These are phyloP conservation scores for Rousettus leschenaultii DNA, from an alignment of 2,113 vertebrate species.

Conservation along the genomic window DNA sequence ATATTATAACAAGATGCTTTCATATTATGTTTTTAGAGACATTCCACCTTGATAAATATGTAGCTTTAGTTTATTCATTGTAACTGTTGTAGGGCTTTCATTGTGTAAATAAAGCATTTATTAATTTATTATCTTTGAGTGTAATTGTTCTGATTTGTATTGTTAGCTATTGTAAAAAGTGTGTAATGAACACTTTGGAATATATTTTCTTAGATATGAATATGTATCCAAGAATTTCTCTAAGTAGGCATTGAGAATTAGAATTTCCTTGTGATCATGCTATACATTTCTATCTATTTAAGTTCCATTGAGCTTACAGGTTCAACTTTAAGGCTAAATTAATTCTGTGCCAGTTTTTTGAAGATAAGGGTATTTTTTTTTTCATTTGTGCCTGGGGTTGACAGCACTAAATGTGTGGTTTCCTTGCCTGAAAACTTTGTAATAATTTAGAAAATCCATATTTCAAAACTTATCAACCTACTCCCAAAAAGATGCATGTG, in stretches of 20 bases:
- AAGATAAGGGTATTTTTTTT: background rate
- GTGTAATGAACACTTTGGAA: background rate
- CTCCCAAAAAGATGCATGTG: background rate
- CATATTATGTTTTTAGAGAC: background rate
- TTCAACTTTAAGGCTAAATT: background rate
- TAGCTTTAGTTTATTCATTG: background rate
- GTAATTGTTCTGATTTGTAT: background rate
- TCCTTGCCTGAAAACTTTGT: background rate
- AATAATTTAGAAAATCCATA: background rate
- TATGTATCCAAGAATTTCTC: background rate
- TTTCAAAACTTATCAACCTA: background rate
- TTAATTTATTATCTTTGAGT: background rate
- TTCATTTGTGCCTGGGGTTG: background rate
- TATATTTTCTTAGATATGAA: background rate
- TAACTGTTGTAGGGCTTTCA: background rate
- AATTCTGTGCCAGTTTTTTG: background rate
- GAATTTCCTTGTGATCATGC: background rate
- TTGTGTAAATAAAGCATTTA: background rate
- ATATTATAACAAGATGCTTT: background rate
- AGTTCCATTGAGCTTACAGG: background rate
- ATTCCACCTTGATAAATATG: background rate
- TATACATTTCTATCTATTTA: background rate
- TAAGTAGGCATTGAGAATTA: background rate
- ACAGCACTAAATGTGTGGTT: background rate
- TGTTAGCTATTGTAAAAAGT: background rate